Evolutionary conservation across 2,113 vertebrate genomes (phyloP), one percentile per base, ranked within the genome.

Genomic region (Lampris incognitus): DNA sequence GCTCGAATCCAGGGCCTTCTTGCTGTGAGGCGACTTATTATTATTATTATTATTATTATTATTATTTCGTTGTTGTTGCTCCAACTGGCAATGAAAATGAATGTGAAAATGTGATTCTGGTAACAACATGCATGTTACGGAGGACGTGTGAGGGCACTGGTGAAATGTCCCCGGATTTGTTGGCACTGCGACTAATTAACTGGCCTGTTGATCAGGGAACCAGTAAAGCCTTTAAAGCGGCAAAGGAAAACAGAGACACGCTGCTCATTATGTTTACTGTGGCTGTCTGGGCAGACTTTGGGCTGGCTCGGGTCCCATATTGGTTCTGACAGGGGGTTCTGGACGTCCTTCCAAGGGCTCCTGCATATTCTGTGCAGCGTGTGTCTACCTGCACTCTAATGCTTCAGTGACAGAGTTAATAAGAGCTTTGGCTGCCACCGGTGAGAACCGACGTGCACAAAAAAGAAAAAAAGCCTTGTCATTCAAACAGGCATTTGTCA

Each of bases 401-500:
- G 87, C 90, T 87, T 86, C 85, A 89, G 73, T 87, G 81, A 74
- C 78, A 86, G 81, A 66, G 69, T 79, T 92, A 92, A 93, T 93
- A 72, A 85, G 83, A 89, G 81, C 72, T 83, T 88, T 75, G 75
- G 85, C 60, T 56, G 72, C 46, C 9, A 68, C 60, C 66, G 67
- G 82, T 80, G 78, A 84, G 78, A 80, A 83, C 76, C 52, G 76
- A 76, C 84, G 78, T 79, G 73, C 24, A 24, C 0, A n/a, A n/a
- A n/a, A n/a, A n/a, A n/a, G 51, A 78, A 70, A 72, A 69, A 85
- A 62, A 78, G 75, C 60, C 75, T 56, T 81, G 86, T 74, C 85
- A 87, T 78, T 59, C 77, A 77, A 85, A 65, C 46, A 61, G 24
- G 64, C 66, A 51, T 44, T 6, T 46, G 50, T 61, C 68, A 72